A percentile compares a stretch with the other conserved stretches of the same genome.
Conservation (phyloP, 2,888 invertebrate genomes). For the Smittia aterrima region DNA sequence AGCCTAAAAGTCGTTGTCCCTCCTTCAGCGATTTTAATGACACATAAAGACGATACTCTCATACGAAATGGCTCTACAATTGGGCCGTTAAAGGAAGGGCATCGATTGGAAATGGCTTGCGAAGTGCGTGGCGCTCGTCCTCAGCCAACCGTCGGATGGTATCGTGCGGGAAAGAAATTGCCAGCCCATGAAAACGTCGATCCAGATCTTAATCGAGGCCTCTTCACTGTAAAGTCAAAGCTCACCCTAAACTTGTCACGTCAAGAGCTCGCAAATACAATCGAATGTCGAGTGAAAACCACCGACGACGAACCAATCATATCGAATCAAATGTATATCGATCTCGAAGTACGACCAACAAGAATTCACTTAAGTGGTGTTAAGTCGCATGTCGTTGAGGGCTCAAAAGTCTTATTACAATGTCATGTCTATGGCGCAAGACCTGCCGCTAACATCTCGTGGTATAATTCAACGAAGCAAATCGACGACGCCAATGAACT, state of each 20-base stretch:
- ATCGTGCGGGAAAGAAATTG: slow-evolving; percentile 68
- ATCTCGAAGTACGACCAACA: slow-evolving; percentile 77
- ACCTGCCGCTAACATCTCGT: slow-evolving; percentile 78
- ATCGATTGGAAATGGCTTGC: slow-evolving; percentile 51
- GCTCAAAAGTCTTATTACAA: slow-evolving; percentile 72
- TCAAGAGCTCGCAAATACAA: slow-evolving; percentile 65
- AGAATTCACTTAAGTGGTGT: slow-evolving; percentile 73
- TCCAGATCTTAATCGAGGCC: slow-evolving; percentile 57
- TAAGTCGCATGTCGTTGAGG: slow-evolving; percentile 75
- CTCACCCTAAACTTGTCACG: slow-evolving; percentile 64
- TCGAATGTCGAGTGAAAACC: slow-evolving; percentile 69
- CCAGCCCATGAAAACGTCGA: slow-evolving; percentile 58
- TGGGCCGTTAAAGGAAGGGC: slow-evolving; percentile 53
- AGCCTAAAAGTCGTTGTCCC: slow-evolving; percentile 73
- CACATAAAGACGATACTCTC: slow-evolving; percentile 62
- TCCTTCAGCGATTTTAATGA: slow-evolving; percentile 73
- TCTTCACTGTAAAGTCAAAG: slow-evolving; percentile 64
- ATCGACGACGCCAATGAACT: slow-evolving; percentile 30
- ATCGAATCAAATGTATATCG: slow-evolving; percentile 53
- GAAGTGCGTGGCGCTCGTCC: slow-evolving; percentile 77
- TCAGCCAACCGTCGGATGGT: slow-evolving; percentile 81
- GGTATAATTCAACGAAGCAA: slow-evolving; percentile 73
- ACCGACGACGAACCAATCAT: slow-evolving; percentile 59
- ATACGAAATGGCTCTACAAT: slow-evolving; percentile 58
- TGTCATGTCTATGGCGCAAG: slow-evolving; percentile 77